phyloP scores from a whole-genome alignment of 2,797 vertebrate species.

The Fistularia commersonii region DNA sequence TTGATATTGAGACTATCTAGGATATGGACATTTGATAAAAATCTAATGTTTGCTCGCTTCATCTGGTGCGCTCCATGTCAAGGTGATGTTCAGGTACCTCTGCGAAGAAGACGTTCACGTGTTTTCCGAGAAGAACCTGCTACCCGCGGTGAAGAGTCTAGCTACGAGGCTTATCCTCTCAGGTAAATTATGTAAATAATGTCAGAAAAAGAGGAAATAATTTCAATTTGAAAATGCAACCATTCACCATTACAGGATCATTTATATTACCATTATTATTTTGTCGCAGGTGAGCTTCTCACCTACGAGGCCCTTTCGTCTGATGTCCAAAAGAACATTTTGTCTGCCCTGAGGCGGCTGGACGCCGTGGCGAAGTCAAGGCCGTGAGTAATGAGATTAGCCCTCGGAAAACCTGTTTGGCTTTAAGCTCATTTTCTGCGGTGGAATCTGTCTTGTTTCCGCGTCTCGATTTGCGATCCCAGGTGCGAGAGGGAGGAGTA shows the following conservation, averaged over 20 bases:
- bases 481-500: constrained; percentile 66
- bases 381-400: constrained; percentile 76
- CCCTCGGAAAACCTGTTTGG: constrained; percentile 29
- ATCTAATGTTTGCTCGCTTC: background rate
- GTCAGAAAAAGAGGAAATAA: background rate
- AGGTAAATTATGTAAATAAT: constrained; percentile 73
- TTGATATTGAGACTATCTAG: too few species aligned
- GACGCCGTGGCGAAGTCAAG: constrained; percentile 74
- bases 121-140: constrained; percentile 81
- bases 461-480: background rate
- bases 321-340: constrained; percentile 86
- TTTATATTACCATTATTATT: too few species aligned
- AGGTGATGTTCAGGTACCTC: constrained; percentile 86
- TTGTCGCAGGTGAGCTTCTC: constrained; percentile 70
- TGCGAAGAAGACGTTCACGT: constrained; percentile 65
- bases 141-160: constrained; percentile 74
- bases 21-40: too few species aligned
- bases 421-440: constrained; percentile 38
- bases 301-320: constrained; percentile 88
- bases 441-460: constrained; percentile 11
- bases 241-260: background rate
- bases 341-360: constrained; percentile 79
- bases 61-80: constrained; percentile 11
- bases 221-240: too few species aligned
- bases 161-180: constrained; percentile 80